Base-by-base conservation (phyloP, 2,113 vertebrate genomes). In the Phaethon lepturus region DNA sequence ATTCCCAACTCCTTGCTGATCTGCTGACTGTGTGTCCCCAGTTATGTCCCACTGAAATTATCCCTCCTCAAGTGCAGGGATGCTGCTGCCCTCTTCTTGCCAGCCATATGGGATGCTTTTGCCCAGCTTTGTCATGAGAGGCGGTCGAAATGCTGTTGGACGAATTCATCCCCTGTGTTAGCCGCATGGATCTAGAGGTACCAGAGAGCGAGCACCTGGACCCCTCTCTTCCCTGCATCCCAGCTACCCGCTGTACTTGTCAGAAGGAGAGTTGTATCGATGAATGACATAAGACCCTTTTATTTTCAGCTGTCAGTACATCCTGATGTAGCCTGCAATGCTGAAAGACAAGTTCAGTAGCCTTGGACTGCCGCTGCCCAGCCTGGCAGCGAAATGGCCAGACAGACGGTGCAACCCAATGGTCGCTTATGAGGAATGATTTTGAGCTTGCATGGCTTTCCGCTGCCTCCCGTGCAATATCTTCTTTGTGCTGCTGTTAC, bases 401-500 rank as follows among this genome's bases (percentile, higher is more conserved):
- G n/a, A 26, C 71, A 86, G 71, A 59, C 0, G 7, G 5, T 23
- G 29, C 29, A 44, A 38, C 25, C 38, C 69, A 52, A 4, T 0
- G 0, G 42, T 60, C 0, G 0, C 33, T 50, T 17, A 11, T 2
- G 7, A 55, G 33, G 23, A 0, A 0, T 3, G 26, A n/a, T 31
- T 64, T 83, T 45, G 64, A 92, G 33, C 40, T 77, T 60, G 42
- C 9, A 6, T 59, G 72, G 33, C 75, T 90, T 35, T 79, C 35
- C 84, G 47, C 0, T 63, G 59, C 18, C 13, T 92, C 35, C 72
- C 2, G 3, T 56, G 52, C 40, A 29, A 10, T 23, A 14, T 23
- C 42, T n/a, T 92, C 68, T 90, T 84, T 26, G 11, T 5, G 26
- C 44, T 77, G 47, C 20, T 83, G 2, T 74, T 56, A 78, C 44